These are phyloP conservation scores for Lepidostoma basale DNA, from an alignment of 1,140 invertebrate genomes.

Conservation along the genomic window DNA sequence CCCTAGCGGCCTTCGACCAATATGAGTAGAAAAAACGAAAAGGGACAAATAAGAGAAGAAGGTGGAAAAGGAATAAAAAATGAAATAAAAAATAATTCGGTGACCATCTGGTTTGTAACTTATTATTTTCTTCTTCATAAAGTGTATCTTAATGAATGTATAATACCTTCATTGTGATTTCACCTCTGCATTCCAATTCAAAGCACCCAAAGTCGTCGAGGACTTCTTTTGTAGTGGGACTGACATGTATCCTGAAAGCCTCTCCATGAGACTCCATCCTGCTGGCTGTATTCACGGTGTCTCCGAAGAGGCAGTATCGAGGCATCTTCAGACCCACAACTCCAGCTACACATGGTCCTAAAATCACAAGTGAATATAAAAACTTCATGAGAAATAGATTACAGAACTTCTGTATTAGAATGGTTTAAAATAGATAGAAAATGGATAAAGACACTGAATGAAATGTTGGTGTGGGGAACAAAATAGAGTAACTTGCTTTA, in stretches of 20 bases:
- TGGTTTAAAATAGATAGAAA: too few relatives aligned
- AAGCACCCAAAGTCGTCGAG: constrained; percentile 91
- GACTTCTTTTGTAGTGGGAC: constrained; percentile 85
- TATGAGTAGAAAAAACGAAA: too few relatives aligned
- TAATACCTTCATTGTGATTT: constrained; percentile 90
- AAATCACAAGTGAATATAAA: too few relatives aligned
- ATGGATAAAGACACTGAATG: too few relatives aligned
- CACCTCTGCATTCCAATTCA: constrained; percentile 83
- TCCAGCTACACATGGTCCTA: constrained; percentile 86
- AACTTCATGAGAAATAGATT: too few relatives aligned
- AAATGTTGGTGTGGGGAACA: neutral
- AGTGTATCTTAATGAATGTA: neutral
- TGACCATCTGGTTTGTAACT: too few relatives aligned
- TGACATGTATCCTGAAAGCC: constrained; percentile 95
- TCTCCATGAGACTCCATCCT: constrained; percentile 94
- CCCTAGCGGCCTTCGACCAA: too few relatives aligned
- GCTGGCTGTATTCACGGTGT: constrained; percentile 93
- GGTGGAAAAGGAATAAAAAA: too few relatives aligned
- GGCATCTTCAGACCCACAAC: constrained; percentile 94
- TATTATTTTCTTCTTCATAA: neutral
- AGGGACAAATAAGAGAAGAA: too few relatives aligned
- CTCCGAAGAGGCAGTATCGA: constrained; percentile 90
- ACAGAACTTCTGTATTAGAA: too few relatives aligned
- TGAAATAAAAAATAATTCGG: too few relatives aligned
- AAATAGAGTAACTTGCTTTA: too few relatives aligned